phyloP scores from a whole-genome alignment of 1,140 invertebrate genomes.

The Caerostris extrusa region DNA sequence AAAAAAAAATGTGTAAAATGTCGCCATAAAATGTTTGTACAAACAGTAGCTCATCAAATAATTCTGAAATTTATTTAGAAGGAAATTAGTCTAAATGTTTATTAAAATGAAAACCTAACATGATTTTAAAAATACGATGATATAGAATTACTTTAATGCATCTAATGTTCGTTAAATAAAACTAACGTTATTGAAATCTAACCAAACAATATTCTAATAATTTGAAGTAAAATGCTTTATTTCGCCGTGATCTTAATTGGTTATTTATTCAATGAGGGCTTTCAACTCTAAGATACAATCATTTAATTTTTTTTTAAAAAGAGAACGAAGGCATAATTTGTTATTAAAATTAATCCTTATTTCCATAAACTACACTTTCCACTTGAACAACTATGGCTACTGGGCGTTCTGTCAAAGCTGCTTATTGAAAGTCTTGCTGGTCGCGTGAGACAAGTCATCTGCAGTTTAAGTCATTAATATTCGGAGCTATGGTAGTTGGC shows the following conservation, averaged over 20 bases:
- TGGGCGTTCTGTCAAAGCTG: conserved; percentile 5
- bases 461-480: conserved; percentile 59
- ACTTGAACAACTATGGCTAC: background rate
- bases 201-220: background rate
- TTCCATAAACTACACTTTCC: conserved; percentile 17
- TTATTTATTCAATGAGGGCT: background rate
- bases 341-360: conserved; percentile 5
- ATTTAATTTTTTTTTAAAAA: background rate
- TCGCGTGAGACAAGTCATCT: conserved; percentile 56
- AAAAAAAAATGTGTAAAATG: too few species aligned
- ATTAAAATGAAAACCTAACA: background rate
- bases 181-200: background rate
- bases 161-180: background rate
- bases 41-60: too few species aligned
- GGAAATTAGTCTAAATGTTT: background rate
- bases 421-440: conserved; percentile 2
- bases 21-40: too few species aligned
- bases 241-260: too few species aligned
- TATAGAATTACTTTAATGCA: background rate
- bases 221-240: too few species aligned
- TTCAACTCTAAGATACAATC: background rate
- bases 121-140: background rate
- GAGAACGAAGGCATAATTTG: background rate
- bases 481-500: conserved; percentile 24
- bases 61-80: too few species aligned